Evolutionary conservation across 2,888 invertebrate species (phyloP).

Genomic region (Camptogramma bilineatum): DNA sequence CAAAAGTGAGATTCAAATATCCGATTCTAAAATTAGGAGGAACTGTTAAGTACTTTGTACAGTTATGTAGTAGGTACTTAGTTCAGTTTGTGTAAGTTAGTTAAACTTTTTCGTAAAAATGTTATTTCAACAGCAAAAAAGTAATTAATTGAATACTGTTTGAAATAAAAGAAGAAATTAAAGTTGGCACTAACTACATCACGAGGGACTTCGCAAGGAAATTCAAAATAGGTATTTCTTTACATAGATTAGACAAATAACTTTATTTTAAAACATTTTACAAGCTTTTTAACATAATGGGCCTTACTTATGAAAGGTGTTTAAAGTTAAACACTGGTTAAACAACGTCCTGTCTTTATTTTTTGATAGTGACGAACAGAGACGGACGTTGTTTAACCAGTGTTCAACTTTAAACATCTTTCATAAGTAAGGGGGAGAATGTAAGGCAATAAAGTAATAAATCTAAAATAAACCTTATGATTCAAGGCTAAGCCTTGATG

Average conservation of each 20-base stretch:
- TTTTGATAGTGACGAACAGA: too few relatives aligned
- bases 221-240: conserved; percentile 16
- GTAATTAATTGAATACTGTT: conserved; percentile 17
- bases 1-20: too few relatives aligned
- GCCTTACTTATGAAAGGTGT: too few relatives aligned
- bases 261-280: conserved; percentile 13
- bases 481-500: conserved; percentile 39
- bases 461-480: conserved; percentile 30
- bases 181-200: conserved; percentile 81
- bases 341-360: too few relatives aligned
- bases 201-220: conserved; percentile 70
- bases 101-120: not conserved
- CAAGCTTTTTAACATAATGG: conserved; percentile 24
- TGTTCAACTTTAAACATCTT: too few relatives aligned
- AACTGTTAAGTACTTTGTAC: too few relatives aligned
- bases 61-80: too few relatives aligned
- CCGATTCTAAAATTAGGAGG: too few relatives aligned
- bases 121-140: conserved; percentile 28
- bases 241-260: not conserved
- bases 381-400: too few relatives aligned
- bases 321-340: too few relatives aligned
- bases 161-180: conserved; percentile 18
- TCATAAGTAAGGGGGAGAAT: too few relatives aligned
- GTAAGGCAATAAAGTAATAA: conserved; percentile 12
- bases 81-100: too few relatives aligned